phyloP scores from a whole-genome alignment of 2,113 vertebrate genomes.

The Callorhinus ursinus region DNA sequence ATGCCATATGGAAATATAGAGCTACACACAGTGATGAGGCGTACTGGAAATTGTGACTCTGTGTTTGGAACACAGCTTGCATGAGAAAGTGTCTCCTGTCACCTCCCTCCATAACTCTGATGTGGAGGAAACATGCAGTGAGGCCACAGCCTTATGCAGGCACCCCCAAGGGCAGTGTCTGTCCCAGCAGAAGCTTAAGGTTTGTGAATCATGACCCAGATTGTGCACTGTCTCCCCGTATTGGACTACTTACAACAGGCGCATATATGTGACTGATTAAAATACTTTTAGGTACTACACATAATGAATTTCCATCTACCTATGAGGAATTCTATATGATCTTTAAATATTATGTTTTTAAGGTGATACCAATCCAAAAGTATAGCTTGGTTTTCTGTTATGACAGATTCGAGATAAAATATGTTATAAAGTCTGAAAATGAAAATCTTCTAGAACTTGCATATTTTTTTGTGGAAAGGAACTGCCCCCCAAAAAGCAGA shows the following conservation, averaged over 20 bases:
- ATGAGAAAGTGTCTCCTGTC: neutral
- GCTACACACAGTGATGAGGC: neutral
- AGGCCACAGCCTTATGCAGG: neutral
- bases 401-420: neutral
- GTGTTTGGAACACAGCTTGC: neutral
- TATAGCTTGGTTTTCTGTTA: neutral
- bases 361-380: neutral
- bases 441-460: neutral
- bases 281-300: neutral
- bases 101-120: neutral
- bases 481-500: neutral
- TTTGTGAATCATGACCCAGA: neutral
- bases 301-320: neutral
- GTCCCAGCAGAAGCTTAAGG: too few species aligned
- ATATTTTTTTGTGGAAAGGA: neutral
- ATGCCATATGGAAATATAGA: neutral
- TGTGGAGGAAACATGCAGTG: rapidly evolving
- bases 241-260: rapidly evolving
- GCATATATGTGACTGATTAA: neutral
- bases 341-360: neutral
- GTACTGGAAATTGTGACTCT: neutral
- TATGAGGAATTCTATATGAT: neutral
- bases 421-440: neutral
- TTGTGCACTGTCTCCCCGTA: rapidly evolving
- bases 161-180: neutral